Evolutionary conservation across 2,797 vertebrate genomes (phyloP), one percentile per base, ranked within the genome.

Genomic region (Lophius americanus): DNA sequence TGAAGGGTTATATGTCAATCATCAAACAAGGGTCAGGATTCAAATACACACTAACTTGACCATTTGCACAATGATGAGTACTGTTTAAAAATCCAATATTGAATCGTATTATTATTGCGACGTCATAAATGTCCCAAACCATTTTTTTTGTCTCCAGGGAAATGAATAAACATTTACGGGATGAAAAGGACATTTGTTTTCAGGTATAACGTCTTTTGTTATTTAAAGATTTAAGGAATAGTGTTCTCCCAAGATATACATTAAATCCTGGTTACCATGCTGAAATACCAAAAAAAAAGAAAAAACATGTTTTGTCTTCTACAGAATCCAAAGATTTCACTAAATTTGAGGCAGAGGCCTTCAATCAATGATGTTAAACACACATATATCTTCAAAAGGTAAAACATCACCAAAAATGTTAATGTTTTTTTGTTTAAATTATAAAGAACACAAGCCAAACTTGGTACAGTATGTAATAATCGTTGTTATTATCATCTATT

Each of bases 111-210:
- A 3, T 67, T 70, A 13, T 76, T 23, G 44, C 36, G 46, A 0
- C 64, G 42, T 78, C 3, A 54, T 54, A 10, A 14, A 14, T 1
- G 35, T 73, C 1, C n/a, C 23, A 5, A 54, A 23, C 23, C 23
- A 54, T 36, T 5, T 53, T 50, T 75, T 0, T 78, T 73, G 2
- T 76, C 33, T 78, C 0, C 77, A 99, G 97, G 86, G 97, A 98
- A 93, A 96, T 95, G 86, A 98, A 98, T 89, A 99, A 98, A 86
- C 92, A 96, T 78, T 93, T 99, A 78, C 93, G 89, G 73, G 96
- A 98, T 83, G 96, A 98, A 73, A 91, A 85, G 12, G 96, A 99
- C 79, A 90, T 96, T 9, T 81, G 79, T 80, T 91, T 92, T 76
- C 95, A 96, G 94, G 97, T 98, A 89, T 33, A 7, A 32, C 6